Conservation (phyloP, 2,888 invertebrate genomes). For the Ophion costatus region DNA sequence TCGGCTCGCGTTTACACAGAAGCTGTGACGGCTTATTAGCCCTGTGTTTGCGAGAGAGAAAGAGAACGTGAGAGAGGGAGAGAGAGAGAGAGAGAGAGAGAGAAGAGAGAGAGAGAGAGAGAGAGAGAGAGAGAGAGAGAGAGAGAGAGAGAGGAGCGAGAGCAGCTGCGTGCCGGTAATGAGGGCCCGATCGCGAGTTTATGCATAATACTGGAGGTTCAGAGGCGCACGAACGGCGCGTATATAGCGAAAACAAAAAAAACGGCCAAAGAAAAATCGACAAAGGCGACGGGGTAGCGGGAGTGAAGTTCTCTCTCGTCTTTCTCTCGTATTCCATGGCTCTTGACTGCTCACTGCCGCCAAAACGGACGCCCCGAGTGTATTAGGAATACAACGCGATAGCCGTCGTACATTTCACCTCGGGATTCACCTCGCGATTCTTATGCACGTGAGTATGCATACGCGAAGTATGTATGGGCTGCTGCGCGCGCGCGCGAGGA, state of each 20-base stretch:
- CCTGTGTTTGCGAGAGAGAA: constrained; percentile 59
- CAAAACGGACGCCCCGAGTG: constrained; percentile 57
- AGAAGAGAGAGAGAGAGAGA: constrained; percentile 11
- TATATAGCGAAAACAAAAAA: constrained; percentile 24
- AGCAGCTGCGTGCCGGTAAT: constrained; percentile 82
- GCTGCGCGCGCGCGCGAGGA: constrained; percentile 14
- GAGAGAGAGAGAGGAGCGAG: not conserved
- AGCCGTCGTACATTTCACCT: constrained; percentile 56
- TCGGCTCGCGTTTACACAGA: constrained; percentile 78
- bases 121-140: constrained; percentile 17
- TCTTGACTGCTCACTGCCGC: constrained; percentile 56
- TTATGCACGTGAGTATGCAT: constrained; percentile 16
- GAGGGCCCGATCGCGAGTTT: constrained; percentile 78
- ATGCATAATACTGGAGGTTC: constrained; percentile 73
- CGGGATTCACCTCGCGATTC: constrained; percentile 5
- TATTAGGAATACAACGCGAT: constrained; percentile 59
- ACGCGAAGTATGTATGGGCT: constrained; percentile 1
- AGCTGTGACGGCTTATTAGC: constrained; percentile 82
- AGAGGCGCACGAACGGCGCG: constrained; percentile 32
- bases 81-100: constrained; percentile 1
- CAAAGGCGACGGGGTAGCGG: no score
- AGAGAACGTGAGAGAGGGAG: not conserved
- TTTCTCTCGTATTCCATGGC: constrained; percentile 47
- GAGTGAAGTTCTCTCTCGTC: constrained; percentile 29
- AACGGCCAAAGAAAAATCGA: constrained; percentile 1